Conservation (phyloP, 2,113 vertebrate species). For the Chaetodon auriga region DNA sequence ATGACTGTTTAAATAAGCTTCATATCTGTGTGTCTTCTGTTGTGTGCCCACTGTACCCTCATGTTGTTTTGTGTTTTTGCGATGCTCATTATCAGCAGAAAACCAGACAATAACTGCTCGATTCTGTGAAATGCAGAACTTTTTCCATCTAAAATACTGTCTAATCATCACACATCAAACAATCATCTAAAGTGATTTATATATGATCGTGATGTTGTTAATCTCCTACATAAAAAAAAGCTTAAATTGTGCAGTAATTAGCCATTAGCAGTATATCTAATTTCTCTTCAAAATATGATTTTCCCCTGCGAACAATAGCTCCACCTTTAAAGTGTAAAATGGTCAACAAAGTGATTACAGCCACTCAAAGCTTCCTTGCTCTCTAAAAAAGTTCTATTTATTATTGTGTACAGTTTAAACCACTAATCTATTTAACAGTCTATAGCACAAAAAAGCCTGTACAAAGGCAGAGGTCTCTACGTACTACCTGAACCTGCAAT, state of each 20-base stretch:
- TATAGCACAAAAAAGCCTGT: background rate
- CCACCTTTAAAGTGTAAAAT: conserved; percentile 7
- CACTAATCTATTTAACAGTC: background rate
- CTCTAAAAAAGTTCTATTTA: background rate
- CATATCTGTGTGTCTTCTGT: conserved; percentile 2
- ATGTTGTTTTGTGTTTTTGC: background rate
- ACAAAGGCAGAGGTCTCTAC: background rate
- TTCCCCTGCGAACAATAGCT: conserved; percentile 28
- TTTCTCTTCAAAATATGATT: conserved; percentile 20
- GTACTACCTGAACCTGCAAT: background rate
- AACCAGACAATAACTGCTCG: conserved; percentile 7
- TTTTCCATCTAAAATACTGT: background rate
- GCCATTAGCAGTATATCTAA: background rate
- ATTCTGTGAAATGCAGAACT: background rate
- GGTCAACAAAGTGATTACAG: conserved; percentile 34
- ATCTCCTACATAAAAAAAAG: conserved; percentile 10
- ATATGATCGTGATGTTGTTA: background rate
- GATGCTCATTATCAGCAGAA: conserved; percentile 35
- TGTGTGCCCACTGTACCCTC: background rate
- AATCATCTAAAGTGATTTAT: background rate
- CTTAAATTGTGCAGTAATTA: background rate
- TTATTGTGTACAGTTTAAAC: conserved; percentile 3
- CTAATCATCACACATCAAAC: background rate
- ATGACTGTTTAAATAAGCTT: background rate
- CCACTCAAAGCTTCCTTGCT: conserved; percentile 21